phyloP scores from a whole-genome alignment of 2,888 invertebrate species.

The Dione vanillae region DNA sequence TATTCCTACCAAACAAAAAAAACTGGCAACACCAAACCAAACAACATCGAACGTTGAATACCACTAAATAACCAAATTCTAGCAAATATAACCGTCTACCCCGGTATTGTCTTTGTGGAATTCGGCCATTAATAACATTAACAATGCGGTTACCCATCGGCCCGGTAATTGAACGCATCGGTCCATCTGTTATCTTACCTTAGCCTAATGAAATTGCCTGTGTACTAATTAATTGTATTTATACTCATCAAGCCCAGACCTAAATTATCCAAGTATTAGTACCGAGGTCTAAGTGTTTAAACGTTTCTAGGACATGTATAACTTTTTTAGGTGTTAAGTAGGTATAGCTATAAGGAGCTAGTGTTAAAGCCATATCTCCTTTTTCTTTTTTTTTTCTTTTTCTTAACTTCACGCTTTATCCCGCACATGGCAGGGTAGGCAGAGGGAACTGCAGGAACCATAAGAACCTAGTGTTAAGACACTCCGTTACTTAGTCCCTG shows the following conservation, averaged over 20 bases:
- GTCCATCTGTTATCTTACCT: constrained; percentile 65
- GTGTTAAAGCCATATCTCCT: no score
- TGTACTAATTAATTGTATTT: constrained; percentile 61
- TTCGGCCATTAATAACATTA: constrained; percentile 71
- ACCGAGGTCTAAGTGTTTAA: neutral
- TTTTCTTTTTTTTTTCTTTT: no score
- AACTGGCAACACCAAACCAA: constrained; percentile 4
- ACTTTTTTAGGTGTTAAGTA: no score
- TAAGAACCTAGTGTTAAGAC: no score
- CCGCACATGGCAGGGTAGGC: no score
- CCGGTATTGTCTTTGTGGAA: constrained; percentile 64
- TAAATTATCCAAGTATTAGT: constrained; percentile 25
- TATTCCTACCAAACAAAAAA: neutral
- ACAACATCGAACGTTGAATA: constrained; percentile 26
- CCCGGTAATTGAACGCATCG: constrained; percentile 64
- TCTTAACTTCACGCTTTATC: no score
- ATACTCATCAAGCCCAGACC: constrained; percentile 30
- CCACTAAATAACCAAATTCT: constrained; percentile 42
- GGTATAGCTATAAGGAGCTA: no score
- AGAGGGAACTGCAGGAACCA: no score
- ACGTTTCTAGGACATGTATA: neutral
- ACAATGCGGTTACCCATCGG: constrained; percentile 64
- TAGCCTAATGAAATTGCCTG: constrained; percentile 66
- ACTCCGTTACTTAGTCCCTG: no score
- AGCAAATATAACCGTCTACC: constrained; percentile 50